Evolutionary conservation across 2,888 invertebrate genomes (phyloP).

Genomic region (Papilio gigon): DNA sequence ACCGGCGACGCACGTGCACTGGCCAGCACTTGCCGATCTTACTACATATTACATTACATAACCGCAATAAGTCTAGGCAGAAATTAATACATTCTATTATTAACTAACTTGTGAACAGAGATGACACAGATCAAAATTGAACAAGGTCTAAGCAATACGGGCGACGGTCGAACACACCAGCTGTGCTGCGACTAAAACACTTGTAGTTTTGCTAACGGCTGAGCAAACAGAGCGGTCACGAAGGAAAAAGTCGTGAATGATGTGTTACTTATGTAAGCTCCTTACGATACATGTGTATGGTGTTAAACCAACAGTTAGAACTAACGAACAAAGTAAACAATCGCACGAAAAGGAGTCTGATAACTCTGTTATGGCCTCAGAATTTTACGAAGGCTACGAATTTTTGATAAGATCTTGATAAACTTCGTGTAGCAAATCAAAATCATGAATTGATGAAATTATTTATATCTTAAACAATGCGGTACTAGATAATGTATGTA

Average conservation of each 20-base stretch:
- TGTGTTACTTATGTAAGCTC: constrained; percentile 11
- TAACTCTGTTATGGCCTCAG: constrained; percentile 3
- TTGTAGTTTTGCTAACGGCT: neutral
- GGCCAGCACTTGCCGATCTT: constrained; percentile 33
- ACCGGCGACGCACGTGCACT: constrained; percentile 44
- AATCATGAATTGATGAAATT: neutral
- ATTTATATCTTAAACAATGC: neutral
- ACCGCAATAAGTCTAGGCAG: neutral
- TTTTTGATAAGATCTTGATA: constrained; percentile 26
- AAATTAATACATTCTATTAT: constrained; percentile 14
- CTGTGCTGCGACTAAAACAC: constrained; percentile 9
- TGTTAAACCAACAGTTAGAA: constrained; percentile 23
- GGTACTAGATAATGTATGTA: constrained; percentile 12
- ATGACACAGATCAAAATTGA: constrained; percentile 4
- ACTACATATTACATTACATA: constrained; percentile 21
- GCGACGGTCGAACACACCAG: constrained; percentile 8
- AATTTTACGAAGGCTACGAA: constrained; percentile 15
- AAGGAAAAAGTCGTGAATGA: constrained; percentile 16
- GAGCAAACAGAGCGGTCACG: constrained; percentile 14
- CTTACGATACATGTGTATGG: constrained; percentile 25
- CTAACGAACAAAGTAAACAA: constrained; percentile 28
- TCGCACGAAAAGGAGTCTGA: neutral
- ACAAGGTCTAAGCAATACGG: constrained; percentile 2
- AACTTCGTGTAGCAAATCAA: constrained; percentile 9
- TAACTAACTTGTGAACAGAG: neutral